A percentile compares a stretch with the other conserved stretches of the same genome.
Conservation (phyloP, 2,888 invertebrate genomes). For the Zygaena filipendulae region DNA sequence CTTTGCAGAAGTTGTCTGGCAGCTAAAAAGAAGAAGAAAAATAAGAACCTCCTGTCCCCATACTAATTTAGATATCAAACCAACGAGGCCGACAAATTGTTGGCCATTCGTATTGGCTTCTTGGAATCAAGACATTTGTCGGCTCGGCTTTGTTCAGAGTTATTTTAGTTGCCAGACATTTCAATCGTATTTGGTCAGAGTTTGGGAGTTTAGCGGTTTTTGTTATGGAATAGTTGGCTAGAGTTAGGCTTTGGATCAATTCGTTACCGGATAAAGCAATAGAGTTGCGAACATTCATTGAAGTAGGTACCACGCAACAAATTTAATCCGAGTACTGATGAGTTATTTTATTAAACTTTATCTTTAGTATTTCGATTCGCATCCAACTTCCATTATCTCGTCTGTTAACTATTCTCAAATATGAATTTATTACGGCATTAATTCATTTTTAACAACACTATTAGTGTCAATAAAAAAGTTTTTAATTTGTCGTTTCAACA, state of each 20-base stretch:
- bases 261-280: conserved; percentile 21
- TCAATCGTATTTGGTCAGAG: conserved; percentile 27
- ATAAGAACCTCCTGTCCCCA: conserved; percentile 46
- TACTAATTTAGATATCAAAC: conserved; percentile 63
- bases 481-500: too few relatives aligned
- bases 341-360: too few relatives aligned
- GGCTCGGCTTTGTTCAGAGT: conserved; percentile 21
- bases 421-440: too few relatives aligned
- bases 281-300: too few relatives aligned
- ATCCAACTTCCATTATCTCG: too few relatives aligned
- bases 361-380: too few relatives aligned
- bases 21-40: too few relatives aligned
- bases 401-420: too few relatives aligned
- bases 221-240: conserved; percentile 31
- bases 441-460: too few relatives aligned
- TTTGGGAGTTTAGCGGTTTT: conserved; percentile 34
- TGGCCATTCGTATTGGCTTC: conserved; percentile 45
- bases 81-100: conserved; percentile 58
- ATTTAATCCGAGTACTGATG: too few relatives aligned
- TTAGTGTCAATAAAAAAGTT: too few relatives aligned
- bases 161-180: conserved; percentile 23
- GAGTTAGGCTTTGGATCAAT: conserved; percentile 27
- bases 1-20: conserved; percentile 35
- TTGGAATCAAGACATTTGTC: conserved; percentile 38
- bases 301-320: too few relatives aligned